Evolutionary conservation across 2,888 invertebrate genomes (phyloP), one percentile per base, ranked within the genome.

Genomic region (Caenorhabditis sp.): DNA sequence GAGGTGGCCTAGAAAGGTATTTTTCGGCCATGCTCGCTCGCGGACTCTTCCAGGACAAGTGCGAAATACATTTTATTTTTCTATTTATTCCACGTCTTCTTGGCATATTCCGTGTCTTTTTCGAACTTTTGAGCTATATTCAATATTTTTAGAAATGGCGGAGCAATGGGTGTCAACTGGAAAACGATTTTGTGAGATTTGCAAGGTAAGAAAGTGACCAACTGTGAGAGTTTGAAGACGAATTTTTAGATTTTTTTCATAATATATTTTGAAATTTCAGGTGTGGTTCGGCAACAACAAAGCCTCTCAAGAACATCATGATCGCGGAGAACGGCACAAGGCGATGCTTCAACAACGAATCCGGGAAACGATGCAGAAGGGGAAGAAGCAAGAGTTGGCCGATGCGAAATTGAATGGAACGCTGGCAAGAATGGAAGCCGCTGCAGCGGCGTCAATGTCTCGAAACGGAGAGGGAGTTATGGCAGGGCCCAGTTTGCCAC

Each of bases 251-350:
- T n/a, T n/a, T n/a, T n/a, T n/a, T n/a, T n/a, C n/a, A n/a, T n/a
- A n/a, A n/a, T n/a, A n/a, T n/a, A n/a, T n/a, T n/a, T n/a, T n/a
- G n/a, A n/a, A n/a, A n/a, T 77, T 84, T 72, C 56, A 89, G 89
- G 97, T 97, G 92, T 98, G 98, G 98, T 96, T 97, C 90, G 96
- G 97, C 73, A 97, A 98, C 93, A 98, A 98, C 92, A 97, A 96
- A 94, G 96, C 97, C 72, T 89, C 89, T 1, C 83, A 88, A 26
- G 90, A 91, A 68, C 84, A 87, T 59, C 91, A 92, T 82, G 92
- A 92, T 61, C 81, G 86, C 8, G 91, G 91, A 61, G 82, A 80
- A n/a, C 85, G 85, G 41, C 91, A 92, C 87, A 91, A 90, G 63
- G 89, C 76, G 24, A 81, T 77, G 76, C 72, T 84, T 8, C 66